phyloP scores from a whole-genome alignment of 2,113 vertebrate genomes.

The Pycnonotus jocosus region DNA sequence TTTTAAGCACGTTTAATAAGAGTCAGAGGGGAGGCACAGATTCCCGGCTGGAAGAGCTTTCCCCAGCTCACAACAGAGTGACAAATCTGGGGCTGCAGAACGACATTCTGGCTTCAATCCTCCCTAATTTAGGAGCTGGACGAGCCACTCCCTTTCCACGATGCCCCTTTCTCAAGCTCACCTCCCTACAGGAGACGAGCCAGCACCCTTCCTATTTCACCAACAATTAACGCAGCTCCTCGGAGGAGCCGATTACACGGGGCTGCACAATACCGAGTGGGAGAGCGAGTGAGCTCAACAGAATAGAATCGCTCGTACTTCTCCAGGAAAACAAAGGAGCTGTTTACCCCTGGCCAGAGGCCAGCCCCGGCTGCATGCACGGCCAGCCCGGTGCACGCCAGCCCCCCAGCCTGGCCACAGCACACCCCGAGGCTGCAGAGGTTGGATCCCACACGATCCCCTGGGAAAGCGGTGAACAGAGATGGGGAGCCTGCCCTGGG shows the following conservation, averaged over 20 bases:
- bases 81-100: background rate
- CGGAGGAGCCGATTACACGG: background rate
- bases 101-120: background rate
- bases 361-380: background rate
- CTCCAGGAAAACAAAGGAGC: slow-evolving; percentile 18
- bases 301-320: background rate
- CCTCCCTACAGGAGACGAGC: background rate
- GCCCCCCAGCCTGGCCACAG: background rate
- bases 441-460: background rate
- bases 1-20: slow-evolving; percentile 18
- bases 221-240: background rate
- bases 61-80: fast-evolving
- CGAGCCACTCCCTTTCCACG: background rate
- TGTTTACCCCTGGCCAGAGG: background rate
- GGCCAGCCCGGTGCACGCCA: background rate
- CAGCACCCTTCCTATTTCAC: background rate
- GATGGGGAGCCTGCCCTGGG: background rate
- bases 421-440: background rate
- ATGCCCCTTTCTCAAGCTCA: background rate
- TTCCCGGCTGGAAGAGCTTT: background rate
- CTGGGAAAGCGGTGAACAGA: fast-evolving
- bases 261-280: background rate
- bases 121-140: background rate
- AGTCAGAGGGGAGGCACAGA: background rate
- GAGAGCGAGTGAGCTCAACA: background rate